Conservation (phyloP, 2,888 invertebrate species). For the Drosophila niveifrons region DNA sequence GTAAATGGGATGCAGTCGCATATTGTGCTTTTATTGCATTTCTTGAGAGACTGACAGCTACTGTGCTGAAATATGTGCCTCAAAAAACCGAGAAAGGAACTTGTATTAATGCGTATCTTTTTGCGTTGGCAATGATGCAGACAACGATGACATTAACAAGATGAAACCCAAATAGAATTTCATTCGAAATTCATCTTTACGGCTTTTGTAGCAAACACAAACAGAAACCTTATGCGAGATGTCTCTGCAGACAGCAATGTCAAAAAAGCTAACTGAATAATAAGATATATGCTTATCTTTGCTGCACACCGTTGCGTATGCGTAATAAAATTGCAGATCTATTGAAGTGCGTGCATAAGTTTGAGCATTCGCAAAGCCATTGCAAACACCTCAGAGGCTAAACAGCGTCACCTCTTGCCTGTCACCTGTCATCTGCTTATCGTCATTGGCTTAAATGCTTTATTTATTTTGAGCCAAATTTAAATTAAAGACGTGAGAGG, state of each 20-base stretch:
- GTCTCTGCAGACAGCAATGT: background rate
- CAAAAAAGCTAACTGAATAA: background rate
- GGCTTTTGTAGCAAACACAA: background rate
- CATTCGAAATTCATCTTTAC: too few species aligned
- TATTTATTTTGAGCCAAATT: conserved; percentile 58
- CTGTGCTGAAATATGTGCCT: conserved; percentile 3
- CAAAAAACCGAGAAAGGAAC: conserved; percentile 4
- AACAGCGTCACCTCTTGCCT: conserved; percentile 37
- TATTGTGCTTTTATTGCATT: conserved; percentile 47
- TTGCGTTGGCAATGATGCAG: conserved; percentile 15
- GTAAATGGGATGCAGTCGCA: conserved; percentile 30
- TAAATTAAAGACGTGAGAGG: conserved; percentile 41
- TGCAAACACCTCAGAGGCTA: conserved; percentile 42
- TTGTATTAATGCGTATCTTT: conserved; percentile 5
- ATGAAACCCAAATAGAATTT: background rate
- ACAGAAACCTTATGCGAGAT: background rate
- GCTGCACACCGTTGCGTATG: conserved; percentile 48
- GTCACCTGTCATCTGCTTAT: conserved; percentile 43
- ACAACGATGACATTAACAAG: conserved; percentile 10
- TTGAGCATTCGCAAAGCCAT: conserved; percentile 35
- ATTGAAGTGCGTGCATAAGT: conserved; percentile 63
- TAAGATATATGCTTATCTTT: background rate
- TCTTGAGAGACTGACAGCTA: conserved; percentile 11
- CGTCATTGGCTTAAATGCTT: conserved; percentile 55
- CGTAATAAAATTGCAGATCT: conserved; percentile 53